These are phyloP conservation scores for Apamea anceps DNA, from an alignment of 2,888 invertebrate genomes.

Conservation along the genomic window DNA sequence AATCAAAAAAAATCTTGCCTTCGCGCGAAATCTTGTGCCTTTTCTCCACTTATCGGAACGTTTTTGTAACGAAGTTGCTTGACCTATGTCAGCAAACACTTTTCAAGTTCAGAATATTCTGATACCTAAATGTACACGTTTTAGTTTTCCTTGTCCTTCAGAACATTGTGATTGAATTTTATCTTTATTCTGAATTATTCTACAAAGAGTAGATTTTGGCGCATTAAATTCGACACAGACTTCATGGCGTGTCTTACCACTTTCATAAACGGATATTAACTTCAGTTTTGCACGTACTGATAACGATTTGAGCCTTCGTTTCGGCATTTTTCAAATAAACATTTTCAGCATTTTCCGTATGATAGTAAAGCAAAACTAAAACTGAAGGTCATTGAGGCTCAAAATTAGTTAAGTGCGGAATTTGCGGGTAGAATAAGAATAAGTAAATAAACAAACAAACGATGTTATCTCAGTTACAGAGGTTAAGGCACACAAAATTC, in stretches of 20 bases:
- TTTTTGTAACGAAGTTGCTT: neutral
- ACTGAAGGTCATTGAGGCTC: too few relatives aligned
- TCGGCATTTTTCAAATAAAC: too few relatives aligned
- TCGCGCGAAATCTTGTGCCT: too few relatives aligned
- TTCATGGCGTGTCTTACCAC: neutral
- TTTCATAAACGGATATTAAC: constrained; percentile 1
- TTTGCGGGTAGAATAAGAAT: too few relatives aligned
- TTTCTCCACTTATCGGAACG: too few relatives aligned
- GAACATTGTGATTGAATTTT: neutral
- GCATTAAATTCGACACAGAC: constrained; percentile 4
- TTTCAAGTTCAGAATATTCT: neutral
- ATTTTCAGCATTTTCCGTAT: too few relatives aligned
- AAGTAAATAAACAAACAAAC: too few relatives aligned
- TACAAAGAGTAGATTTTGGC: constrained; percentile 6
- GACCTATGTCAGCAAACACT: neutral
- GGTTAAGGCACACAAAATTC: too few relatives aligned
- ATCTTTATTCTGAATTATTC: neutral
- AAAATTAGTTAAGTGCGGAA: too few relatives aligned
- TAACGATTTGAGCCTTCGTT: neutral
- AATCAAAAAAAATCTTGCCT: too few relatives aligned
- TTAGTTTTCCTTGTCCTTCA: neutral
- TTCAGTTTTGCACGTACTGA: neutral
- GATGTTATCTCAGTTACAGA: too few relatives aligned
- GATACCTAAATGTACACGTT: neutral
- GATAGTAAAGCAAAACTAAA: too few relatives aligned